These are phyloP conservation scores for Leucania comma DNA, from an alignment of 2,888 invertebrate species.

Conservation along the genomic window DNA sequence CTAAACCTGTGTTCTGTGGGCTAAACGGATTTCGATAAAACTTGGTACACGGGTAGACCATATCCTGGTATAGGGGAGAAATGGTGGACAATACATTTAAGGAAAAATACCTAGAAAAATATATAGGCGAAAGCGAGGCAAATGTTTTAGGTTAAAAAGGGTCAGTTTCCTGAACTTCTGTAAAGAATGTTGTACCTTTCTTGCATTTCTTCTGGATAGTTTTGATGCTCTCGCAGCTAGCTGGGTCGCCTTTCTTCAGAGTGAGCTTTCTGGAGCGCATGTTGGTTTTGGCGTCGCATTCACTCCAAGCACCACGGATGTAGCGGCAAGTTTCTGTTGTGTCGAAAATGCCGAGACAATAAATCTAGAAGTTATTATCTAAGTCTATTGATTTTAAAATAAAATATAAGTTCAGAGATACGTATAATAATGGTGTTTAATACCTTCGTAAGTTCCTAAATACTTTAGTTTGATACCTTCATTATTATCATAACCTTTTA, in stretches of 20 bases:
- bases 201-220: constrained; percentile 98
- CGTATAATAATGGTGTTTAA: not conserved
- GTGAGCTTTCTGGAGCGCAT: constrained; percentile 95
- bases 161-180: not conserved
- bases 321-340: constrained; percentile 94
- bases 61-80: too few species aligned
- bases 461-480: too few species aligned
- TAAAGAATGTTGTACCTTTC: constrained; percentile 92
- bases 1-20: too few species aligned
- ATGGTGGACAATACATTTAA: not conserved
- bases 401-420: too few species aligned
- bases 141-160: not conserved
- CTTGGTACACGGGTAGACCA: too few species aligned
- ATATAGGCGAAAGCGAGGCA: not conserved
- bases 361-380: not conserved
- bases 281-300: constrained; percentile 96
- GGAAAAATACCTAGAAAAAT: too few species aligned
- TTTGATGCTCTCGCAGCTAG: constrained; percentile 95
- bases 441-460: not conserved
- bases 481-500: too few species aligned
- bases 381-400: not conserved
- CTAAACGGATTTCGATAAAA: too few species aligned
- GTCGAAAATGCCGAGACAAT: constrained; percentile 38
- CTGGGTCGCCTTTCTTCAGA: constrained; percentile 95
- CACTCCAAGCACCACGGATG: constrained; percentile 96